A percentile compares a stretch with the other conserved stretches of the same genome.
These are phyloP conservation scores for Chitala chitala DNA, from an alignment of 2,113 vertebrate species.

Conservation along the genomic window DNA sequence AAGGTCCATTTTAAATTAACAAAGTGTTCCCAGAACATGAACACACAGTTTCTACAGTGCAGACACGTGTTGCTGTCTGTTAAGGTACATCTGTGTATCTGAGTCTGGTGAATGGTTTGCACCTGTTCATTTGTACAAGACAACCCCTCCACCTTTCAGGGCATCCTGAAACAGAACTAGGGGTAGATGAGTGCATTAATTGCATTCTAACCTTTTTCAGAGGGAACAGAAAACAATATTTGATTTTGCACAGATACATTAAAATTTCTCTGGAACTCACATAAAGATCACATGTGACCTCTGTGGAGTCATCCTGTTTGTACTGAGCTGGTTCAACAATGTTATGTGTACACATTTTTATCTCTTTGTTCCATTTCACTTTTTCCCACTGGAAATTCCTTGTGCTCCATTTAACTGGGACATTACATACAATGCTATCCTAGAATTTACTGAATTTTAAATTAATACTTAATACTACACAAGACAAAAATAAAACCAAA, in stretches of 20 bases:
- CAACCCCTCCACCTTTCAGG: neutral
- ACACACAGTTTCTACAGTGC: too few relatives aligned
- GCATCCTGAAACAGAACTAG: neutral
- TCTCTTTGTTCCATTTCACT: neutral
- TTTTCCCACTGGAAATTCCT: neutral
- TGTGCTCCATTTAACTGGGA: neutral
- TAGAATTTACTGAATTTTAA: neutral
- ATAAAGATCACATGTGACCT: neutral
- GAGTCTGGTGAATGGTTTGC: neutral
- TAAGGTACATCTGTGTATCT: neutral
- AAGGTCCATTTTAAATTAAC: conserved; percentile 36
- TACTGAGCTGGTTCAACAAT: neutral
- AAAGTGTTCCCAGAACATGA: neutral
- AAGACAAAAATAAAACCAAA: neutral
- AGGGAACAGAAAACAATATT: neutral
- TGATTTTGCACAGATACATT: neutral
- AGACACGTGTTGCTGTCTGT: neutral
- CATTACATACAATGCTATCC: neutral
- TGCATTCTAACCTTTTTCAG: neutral
- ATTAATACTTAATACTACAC: neutral
- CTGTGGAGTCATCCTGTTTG: conserved; percentile 10
- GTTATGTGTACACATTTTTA: neutral
- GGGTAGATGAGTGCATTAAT: neutral
- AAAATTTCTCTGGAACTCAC: neutral
- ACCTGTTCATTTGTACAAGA: neutral